Percentiles rank a stretch among this genome's conserved stretches.
phyloP scores from a whole-genome alignment of 2,113 vertebrate species.

The Hypocryptadius cinnamomeus region DNA sequence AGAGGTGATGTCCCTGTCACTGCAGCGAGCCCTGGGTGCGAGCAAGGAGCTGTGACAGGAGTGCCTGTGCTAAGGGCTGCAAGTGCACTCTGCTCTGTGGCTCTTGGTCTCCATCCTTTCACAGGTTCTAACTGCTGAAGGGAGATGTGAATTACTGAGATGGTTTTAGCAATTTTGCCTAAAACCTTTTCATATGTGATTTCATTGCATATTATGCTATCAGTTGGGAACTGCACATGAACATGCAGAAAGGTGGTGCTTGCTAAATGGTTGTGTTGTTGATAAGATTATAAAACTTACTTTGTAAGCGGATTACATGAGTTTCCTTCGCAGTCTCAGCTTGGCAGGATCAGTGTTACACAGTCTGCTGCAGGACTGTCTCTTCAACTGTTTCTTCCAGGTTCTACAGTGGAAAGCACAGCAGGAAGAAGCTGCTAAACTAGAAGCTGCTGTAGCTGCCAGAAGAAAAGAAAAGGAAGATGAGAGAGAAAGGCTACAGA shows the following conservation, averaged over 20 bases:
- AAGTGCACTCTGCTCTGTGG: fast-evolving
- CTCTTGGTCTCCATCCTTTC: neutral
- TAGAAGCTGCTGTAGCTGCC: constrained; percentile 80
- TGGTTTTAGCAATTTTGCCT: neutral
- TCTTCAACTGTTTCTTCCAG: constrained; percentile 56
- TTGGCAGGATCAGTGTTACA: neutral
- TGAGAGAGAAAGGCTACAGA: constrained; percentile 71
- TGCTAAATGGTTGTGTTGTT: neutral
- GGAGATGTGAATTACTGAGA: neutral
- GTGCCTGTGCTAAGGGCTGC: fast-evolving
- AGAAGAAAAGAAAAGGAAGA: constrained; percentile 76
- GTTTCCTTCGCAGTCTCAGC: neutral
- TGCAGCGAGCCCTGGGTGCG: neutral
- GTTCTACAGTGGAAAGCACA: constrained; percentile 80
- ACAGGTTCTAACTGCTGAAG: neutral
- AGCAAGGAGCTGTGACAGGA: fast-evolving
- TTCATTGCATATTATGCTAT: neutral
- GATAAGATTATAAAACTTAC: neutral
- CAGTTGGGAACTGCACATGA: neutral
- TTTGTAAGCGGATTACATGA: neutral
- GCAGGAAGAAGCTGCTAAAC: constrained; percentile 80
- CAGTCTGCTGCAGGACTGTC: neutral
- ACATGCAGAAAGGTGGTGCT: neutral
- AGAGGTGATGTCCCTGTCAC: fast-evolving
- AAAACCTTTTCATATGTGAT: neutral